These are phyloP conservation scores for Drosophila flavopinicola DNA, from an alignment of 2,888 invertebrate species.

Conservation along the genomic window DNA sequence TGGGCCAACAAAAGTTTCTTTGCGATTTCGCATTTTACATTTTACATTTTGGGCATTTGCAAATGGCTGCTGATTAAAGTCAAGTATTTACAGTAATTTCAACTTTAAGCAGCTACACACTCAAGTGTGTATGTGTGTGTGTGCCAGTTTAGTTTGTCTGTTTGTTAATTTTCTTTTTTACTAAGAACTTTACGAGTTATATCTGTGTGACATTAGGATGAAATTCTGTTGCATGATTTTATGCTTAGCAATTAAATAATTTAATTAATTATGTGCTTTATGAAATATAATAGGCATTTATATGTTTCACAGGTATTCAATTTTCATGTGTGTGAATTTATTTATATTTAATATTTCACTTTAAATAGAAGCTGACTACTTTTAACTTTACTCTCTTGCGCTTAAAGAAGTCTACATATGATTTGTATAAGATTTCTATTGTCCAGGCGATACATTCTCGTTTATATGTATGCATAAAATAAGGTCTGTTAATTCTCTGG, in stretches of 20 bases:
- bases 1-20: constrained; percentile 4
- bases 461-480: too few relatives aligned
- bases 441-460: too few relatives aligned
- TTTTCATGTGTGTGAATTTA: too few relatives aligned
- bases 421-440: too few relatives aligned
- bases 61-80: constrained; percentile 2
- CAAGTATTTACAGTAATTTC: constrained; percentile 10
- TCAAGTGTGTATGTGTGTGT: not conserved
- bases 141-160: not conserved
- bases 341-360: too few relatives aligned
- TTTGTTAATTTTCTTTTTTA: constrained; percentile 3
- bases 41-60: constrained; percentile 1
- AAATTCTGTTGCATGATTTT: not conserved
- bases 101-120: not conserved
- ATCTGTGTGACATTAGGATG: not conserved
- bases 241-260: too few relatives aligned
- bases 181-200: not conserved
- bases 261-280: too few relatives aligned
- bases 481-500: too few relatives aligned
- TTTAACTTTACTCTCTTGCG: not conserved
- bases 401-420: too few relatives aligned
- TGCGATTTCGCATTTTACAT: constrained; percentile 5
- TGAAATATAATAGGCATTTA: too few relatives aligned
- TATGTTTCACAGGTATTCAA: too few relatives aligned
- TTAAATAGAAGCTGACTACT: not conserved